A percentile compares a stretch with the other conserved stretches of the same genome.
Conservation (phyloP, 2,888 invertebrate genomes). For the Spialia ferax region DNA sequence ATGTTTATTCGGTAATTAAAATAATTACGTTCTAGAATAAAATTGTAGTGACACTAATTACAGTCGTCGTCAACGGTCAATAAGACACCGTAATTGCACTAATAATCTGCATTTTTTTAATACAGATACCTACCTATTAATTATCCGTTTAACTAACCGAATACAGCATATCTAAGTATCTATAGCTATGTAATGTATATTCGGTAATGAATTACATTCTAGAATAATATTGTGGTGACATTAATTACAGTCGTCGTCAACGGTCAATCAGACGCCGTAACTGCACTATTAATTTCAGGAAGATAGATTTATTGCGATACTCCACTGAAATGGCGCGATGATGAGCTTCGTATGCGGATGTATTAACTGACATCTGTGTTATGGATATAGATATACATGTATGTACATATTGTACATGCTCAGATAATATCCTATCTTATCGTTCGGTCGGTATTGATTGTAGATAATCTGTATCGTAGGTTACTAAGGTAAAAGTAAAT, state of each 20-base stretch:
- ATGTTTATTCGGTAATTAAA: too few relatives aligned
- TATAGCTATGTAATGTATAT: too few relatives aligned
- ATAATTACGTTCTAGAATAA: conserved; percentile 26
- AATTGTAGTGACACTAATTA: conserved; percentile 43
- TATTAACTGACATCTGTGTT: conserved; percentile 3
- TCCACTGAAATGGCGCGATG: conserved; percentile 34
- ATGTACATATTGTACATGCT: background rate
- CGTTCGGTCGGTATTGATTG: background rate
- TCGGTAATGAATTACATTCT: too few relatives aligned
- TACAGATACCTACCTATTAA: too few relatives aligned
- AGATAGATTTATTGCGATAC: conserved; percentile 42
- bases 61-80: conserved; percentile 37
- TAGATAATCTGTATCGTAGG: background rate
- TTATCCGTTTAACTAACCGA: too few relatives aligned
- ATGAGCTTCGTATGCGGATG: conserved; percentile 12
- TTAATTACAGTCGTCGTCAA: conserved; percentile 40
- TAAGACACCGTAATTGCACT: conserved; percentile 29
- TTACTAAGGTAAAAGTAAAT: background rate
- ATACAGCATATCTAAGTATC: too few relatives aligned
- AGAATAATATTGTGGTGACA: conserved; percentile 39
- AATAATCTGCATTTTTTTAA: too few relatives aligned
- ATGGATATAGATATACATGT: background rate
- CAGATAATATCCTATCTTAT: background rate
- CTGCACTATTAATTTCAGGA: conserved; percentile 40
- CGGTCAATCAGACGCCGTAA: conserved; percentile 38